Conservation (phyloP, 2,888 invertebrate genomes). For the Caenorhabditis sp. region DNA sequence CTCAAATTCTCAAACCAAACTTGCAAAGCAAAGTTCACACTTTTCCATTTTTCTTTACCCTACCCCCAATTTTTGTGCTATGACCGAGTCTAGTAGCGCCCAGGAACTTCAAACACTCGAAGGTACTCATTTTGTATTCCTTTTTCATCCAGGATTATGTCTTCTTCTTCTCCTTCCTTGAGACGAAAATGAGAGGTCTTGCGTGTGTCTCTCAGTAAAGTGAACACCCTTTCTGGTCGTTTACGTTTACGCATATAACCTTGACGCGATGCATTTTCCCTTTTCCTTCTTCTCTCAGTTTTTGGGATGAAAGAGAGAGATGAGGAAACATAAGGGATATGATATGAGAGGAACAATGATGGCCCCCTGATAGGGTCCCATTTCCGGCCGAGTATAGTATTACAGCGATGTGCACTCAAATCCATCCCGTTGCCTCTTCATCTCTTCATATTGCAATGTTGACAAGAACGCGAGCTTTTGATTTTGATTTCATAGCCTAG, state of each 20-base stretch:
- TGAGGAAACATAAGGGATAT: no score
- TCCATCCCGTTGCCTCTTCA: conserved; percentile 15
- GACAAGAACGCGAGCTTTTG: conserved; percentile 53
- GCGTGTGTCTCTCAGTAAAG: conserved; percentile 34
- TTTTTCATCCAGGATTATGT: conserved; percentile 38
- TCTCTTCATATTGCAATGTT: no score
- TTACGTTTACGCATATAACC: conserved; percentile 50
- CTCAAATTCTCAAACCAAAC: no score
- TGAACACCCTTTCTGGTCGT: conserved; percentile 41
- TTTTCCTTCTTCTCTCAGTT: conserved; percentile 14
- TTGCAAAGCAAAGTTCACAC: not conserved
- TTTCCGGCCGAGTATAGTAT: conserved; percentile 24
- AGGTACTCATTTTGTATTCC: conserved; percentile 13
- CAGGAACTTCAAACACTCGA: no score
- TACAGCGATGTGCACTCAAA: conserved; percentile 40
- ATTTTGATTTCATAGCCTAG: conserved; percentile 15
- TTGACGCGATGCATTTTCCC: conserved; percentile 46
- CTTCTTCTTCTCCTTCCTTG: no score
- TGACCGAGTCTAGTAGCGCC: no score
- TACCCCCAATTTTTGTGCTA: not conserved
- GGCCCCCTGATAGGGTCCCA: conserved; percentile 33
- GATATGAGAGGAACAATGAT: conserved; percentile 22
- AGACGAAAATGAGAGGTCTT: conserved; percentile 36
- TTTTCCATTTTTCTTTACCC: not conserved
- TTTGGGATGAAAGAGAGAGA: conserved; percentile 5